Base-by-base conservation (phyloP, 2,113 vertebrate species). In the Dasyurus viverrinus region DNA sequence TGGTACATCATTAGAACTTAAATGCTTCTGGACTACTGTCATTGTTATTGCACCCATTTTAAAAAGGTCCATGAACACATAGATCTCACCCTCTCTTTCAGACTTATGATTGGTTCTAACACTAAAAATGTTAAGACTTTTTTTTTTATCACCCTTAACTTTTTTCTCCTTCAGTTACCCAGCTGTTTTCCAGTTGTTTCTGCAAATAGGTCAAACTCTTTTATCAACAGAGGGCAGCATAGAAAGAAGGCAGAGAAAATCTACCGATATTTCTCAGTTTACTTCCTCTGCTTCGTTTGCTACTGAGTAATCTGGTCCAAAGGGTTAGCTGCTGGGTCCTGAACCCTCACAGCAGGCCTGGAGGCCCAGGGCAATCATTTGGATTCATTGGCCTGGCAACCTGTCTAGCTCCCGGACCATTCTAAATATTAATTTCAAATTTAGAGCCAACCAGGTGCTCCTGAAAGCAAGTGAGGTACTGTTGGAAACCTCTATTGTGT, bases 401-500 rank as follows among this genome's bases (percentile, higher is more conserved):
- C 54, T 94, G 10, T 91, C 93, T 57, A 90, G 92, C 84, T 89
- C 16, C 6, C 42, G n/a, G 23, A 53, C 90, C 8, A 54, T n/a
- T 24, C n/a, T 91, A 89, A 36, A 54, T 57, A 12, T 93, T 23
- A 55, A 54, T 54, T 54, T 36, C n/a, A 84, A 84, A 84, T 84
- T 84, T 84, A 84, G 68, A 92, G 27, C 3, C 91, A 36, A 24
- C 53, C 25, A 12, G 6, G 36, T 36, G 24, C 36, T 89, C 26
- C 26, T 46, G 25, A 92, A 94, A n/a, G n/a, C 23, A n/a, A 47
- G 52, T 23, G 11, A 76, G 30, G 2, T 30, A 84, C 26, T 89
- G 94, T 89, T 89, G 30, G 94, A 97, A 94, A 46, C 53, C 47
- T 93, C 2, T 0, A 24, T 46, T 93, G 89, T 90, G 12, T 93